Evolutionary conservation across 2,888 invertebrate species (phyloP), one percentile per base, ranked within the genome.

Genomic region (Volucella zonaria): DNA sequence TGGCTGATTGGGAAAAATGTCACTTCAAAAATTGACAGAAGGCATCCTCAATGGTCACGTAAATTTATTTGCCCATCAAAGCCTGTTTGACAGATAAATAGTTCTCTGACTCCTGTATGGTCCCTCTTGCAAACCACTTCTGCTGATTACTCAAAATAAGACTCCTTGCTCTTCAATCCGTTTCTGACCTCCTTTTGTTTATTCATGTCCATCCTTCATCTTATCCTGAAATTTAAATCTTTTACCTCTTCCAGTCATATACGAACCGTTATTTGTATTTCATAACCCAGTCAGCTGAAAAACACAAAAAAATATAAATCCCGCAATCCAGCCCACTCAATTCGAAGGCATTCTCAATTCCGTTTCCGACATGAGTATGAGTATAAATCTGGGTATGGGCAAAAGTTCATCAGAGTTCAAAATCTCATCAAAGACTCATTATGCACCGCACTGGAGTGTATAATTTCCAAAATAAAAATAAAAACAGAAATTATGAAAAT

Each of bases 161-260:
- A 31, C 31, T 31, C 31, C 31, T 31, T 0, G 6, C 31, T 31
- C 31, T 6, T 31, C 31, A 31, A 6, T 31, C 31, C 31, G 43
- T 12, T 23, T 74, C 9, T 85, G 83, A 81, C 81, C 75, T 67
- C 71, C 1, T 71, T 83, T 61, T 43, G 14, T 15, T 54, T 38
- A 59, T n/a, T 42, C 31, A 31, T 31, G 31, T 31, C 31, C 62
- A 66, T 83, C 74, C 56, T 66, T 56, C 3, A 31, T 31, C 68
- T 79, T 75, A 83, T 83, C 81, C 83, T 76, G 61, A 54, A 70
- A 80, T 71, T 71, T 76, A 71, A 81, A 68, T 73, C 81, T 38
- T 42, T 64, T 49, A 54, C 61, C 38, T 73, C 68, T 43, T 6
- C 31, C 31, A 31, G 31, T 31, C 31, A 31, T 31, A 31, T 31